Base-by-base conservation (phyloP, 2,113 vertebrate species). In the Entelurus aequoreus region DNA sequence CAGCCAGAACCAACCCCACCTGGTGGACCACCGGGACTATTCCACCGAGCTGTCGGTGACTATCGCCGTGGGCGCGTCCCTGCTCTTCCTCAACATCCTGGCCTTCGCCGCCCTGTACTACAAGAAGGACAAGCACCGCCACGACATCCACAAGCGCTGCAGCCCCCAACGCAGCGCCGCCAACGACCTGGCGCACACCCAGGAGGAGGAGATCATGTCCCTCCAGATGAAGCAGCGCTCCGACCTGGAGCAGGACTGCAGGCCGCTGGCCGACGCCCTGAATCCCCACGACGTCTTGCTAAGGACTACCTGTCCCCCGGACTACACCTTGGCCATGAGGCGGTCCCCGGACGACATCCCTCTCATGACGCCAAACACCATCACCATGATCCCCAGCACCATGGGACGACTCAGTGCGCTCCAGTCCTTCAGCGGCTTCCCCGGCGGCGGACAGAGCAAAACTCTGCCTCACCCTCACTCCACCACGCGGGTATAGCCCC, bases 221-320 rank as follows among this genome's bases (percentile, higher is more conserved):
- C 92, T 98, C 73, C 97, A 98, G 87, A 96, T 99, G 96, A 99
- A 99, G 93, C 95, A 98, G 92, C 97, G 96, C 91, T 94, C 94
- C 54, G 95, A 97, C 83, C 90, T 98, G 92, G 94, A 96, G 87
- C 94, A 93, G 80, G 97, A 97, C 88, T 97, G 96, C 71, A 84
- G 86, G 47, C 78, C 73, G 5, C 72, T 85, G 57, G 94, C 81
- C 0, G 86, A 98, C 86, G 91, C 94, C 78, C 91, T 98, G 88
- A 94, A 98, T 90, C 92, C 95, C 53, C 95, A 97, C 19, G 95
- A 98, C 82, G 93, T 98, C 90, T 93, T 97, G 89, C 93, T 99
- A 48, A 91, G 97, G 91, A 98, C 95, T 93, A 89, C 94, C 93
- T 98, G 96, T 46, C 95, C 97, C 61, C 97, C 96, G 60, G 97